Conservation (phyloP, 2,888 invertebrate genomes). For the Philaethria dido region DNA sequence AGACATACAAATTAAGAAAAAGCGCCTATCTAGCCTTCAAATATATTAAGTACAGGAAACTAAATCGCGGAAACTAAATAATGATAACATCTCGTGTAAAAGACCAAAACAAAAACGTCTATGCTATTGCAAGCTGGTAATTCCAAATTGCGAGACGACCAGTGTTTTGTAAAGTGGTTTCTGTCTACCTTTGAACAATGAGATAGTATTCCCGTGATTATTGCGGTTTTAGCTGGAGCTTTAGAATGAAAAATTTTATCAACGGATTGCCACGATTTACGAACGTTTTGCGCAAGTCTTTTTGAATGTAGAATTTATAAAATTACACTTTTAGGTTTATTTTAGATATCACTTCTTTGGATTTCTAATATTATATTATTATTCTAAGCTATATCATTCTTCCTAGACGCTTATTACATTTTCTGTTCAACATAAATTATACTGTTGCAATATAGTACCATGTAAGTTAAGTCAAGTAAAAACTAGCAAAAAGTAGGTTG, state of each 20-base stretch:
- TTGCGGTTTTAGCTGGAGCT: conserved; percentile 35
- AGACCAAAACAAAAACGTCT: conserved; percentile 35
- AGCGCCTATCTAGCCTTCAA: not conserved
- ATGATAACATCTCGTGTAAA: conserved; percentile 37
- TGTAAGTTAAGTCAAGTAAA: not conserved
- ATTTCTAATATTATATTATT: conserved; percentile 2
- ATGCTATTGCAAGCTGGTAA: conserved; percentile 32
- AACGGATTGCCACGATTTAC: conserved; percentile 32
- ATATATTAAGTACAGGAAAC: conserved; percentile 20
- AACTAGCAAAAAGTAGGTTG: conserved; percentile 1
- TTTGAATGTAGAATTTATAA: conserved; percentile 4
- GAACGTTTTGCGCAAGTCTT: conserved; percentile 7
- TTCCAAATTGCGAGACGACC: conserved; percentile 39
- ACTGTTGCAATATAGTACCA: not conserved
- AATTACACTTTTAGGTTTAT: not conserved
- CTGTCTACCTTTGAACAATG: conserved; percentile 38
- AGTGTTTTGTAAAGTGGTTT: conserved; percentile 40
- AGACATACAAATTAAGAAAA: not conserved
- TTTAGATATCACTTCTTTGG: not conserved
- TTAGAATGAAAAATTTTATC: conserved; percentile 30
- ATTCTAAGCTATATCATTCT: not conserved
- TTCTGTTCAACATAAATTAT: not conserved
- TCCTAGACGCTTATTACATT: not conserved
- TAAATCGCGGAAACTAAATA: conserved; percentile 28
- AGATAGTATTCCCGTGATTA: conserved; percentile 38